Base-by-base conservation (phyloP, 35 echinoderm and acorn worm species). In the Stichopus chloronotus region DNA sequence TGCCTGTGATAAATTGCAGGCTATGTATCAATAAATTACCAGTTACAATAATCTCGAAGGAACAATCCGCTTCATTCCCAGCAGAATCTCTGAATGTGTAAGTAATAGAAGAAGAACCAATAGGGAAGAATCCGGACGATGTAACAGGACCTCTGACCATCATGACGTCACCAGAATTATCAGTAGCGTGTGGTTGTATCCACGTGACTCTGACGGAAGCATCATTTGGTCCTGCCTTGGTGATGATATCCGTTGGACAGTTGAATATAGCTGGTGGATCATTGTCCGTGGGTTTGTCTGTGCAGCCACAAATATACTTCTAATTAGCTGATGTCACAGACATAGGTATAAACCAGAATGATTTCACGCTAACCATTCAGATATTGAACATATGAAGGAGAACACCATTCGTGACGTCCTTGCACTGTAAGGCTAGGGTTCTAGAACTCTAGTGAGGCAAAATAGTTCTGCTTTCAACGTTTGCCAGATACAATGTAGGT, bases 11-110 rank as follows among this genome's bases (percentile, higher is more conserved):
- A 61, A 43, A 43, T 43, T 43, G 3, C 3, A 43, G 30, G 30
- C 30, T 56, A 52, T 52, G 54, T 43, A 43, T 43, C 30, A 43
- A 43, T 43, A 43, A 43, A 76, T 24, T 24, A 21, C 53, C 55
- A 9, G 25, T 83, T 0, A 95, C 53, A 6, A 53, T 90, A 53
- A 95, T 76, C 17, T 80, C 59, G 53, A 95, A 95, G 7, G 63
- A 56, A 57, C 94, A 95, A 20, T 57, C 72, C 2, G 92, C 94
- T 25, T 43, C 56, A 65, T 95, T 95, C 5, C 94, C 94, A 25
- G 94, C 84, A 43, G 52, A 6, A 59, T 95, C 94, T 16, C 78
- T 93, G 61, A 93, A 93, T 8, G 57, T 91, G 55, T 95, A 95
- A 13, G 78, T 80, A 25, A 25, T 24, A 5, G 78, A 43, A 25